Percentiles rank a stretch among this genome's conserved stretches.
Conservation (phyloP, 2,113 vertebrate species). For the Leptobrachium leishanense region DNA sequence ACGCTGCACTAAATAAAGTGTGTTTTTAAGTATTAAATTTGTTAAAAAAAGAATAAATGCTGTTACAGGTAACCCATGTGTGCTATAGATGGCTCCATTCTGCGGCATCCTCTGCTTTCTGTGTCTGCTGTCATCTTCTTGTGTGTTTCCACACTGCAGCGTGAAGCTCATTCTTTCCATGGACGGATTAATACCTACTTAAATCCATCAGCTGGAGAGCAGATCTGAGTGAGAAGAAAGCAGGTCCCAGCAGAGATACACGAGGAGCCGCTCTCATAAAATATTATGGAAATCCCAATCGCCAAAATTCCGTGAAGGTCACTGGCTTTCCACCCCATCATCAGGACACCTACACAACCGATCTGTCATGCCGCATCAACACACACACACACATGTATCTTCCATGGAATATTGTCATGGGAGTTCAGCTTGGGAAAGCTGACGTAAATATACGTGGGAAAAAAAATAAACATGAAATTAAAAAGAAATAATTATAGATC, state of each 20-base stretch:
- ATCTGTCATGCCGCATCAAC: too few relatives aligned
- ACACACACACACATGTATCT: too few relatives aligned
- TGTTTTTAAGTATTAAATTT: too few relatives aligned
- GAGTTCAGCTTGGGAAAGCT: too few relatives aligned
- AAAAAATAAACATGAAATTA: too few relatives aligned
- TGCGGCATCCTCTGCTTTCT: background rate
- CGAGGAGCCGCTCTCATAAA: constrained; percentile 21
- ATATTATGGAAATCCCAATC: constrained; percentile 2
- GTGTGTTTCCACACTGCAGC: constrained; percentile 23
- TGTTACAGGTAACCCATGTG: too few relatives aligned
- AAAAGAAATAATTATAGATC: too few relatives aligned
- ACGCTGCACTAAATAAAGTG: too few relatives aligned
- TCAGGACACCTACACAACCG: constrained; percentile 26
- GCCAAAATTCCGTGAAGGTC: constrained; percentile 19
- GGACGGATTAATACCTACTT: constrained; percentile 38
- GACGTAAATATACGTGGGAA: too few relatives aligned
- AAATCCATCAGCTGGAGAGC: constrained; percentile 31
- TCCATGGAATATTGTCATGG: too few relatives aligned
- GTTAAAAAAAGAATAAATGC: too few relatives aligned
- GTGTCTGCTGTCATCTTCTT: background rate
- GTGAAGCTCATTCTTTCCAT: constrained; percentile 36
- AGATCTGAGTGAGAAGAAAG: constrained; percentile 2
- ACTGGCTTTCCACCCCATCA: background rate
- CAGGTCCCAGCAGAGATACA: background rate
- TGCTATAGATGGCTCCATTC: too few relatives aligned